These are phyloP conservation scores for Magallana ariakensis DNA, from an alignment of 1,140 invertebrate species.

Conservation along the genomic window DNA sequence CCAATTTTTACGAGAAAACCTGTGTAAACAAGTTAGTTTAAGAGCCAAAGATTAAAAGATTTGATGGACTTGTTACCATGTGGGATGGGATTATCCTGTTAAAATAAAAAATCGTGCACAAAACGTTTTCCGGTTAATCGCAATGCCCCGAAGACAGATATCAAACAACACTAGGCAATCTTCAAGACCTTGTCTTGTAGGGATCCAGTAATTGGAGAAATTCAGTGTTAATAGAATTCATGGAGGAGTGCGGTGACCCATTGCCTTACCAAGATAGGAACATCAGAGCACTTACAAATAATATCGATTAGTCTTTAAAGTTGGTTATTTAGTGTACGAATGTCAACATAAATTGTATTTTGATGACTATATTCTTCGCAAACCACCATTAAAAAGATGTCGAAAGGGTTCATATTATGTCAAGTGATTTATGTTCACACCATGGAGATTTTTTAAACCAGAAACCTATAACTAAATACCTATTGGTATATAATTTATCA, in stretches of 20 bases:
- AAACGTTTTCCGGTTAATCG: neutral
- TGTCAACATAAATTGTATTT: no score
- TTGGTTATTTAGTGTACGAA: no score
- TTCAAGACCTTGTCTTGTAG: neutral
- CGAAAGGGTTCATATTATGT: no score
- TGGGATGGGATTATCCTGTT: neutral
- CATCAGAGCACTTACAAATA: neutral
- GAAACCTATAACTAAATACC: no score
- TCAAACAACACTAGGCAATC: neutral
- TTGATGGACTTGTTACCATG: conserved; percentile 7
- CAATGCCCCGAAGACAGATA: neutral
- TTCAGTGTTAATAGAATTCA: neutral
- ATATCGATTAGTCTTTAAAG: no score
- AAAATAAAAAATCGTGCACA: neutral
- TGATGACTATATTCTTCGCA: no score
- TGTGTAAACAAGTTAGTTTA: neutral
- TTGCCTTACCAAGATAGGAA: neutral
- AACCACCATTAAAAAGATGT: no score
- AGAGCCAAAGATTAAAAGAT: conserved; percentile 11
- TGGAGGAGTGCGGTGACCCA: neutral
- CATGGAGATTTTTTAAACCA: no score
- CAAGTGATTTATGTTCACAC: no score
- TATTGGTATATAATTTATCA: no score
- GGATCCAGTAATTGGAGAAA: neutral
- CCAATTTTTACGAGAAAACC: conserved; percentile 1